These are phyloP conservation scores for Scylla paramamosain DNA, from an alignment of 1,140 invertebrate species.

Conservation along the genomic window DNA sequence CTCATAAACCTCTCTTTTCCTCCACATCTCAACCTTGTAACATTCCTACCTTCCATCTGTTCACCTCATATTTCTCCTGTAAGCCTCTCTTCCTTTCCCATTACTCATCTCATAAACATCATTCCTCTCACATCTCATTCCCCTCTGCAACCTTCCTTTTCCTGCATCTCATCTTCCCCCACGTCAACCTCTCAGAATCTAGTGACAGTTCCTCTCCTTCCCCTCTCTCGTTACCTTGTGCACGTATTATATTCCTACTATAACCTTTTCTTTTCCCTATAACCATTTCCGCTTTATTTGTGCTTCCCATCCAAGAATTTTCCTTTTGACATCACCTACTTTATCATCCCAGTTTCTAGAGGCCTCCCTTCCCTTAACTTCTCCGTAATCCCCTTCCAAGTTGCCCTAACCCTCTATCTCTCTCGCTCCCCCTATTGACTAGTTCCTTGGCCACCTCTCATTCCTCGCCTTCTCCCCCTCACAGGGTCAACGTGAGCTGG, in stretches of 20 bases:
- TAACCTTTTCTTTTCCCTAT: background rate
- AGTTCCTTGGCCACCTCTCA: background rate
- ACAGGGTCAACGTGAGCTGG: slow-evolving; percentile 87
- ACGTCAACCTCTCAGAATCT: background rate
- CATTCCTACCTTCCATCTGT: too few species aligned
- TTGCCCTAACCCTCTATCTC: background rate
- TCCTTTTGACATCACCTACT: too few species aligned
- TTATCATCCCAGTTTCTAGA: too few species aligned
- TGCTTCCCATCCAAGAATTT: background rate
- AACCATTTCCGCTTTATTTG: background rate
- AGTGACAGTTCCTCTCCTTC: background rate
- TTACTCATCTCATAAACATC: too few species aligned
- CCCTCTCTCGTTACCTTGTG: background rate
- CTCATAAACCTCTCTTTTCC: background rate
- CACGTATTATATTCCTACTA: background rate
- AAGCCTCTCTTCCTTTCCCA: too few species aligned
- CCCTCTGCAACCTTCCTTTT: background rate
- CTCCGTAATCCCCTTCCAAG: background rate
- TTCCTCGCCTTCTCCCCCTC: background rate
- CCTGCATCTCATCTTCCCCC: background rate
- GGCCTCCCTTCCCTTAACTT: background rate
- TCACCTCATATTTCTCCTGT: too few species aligned
- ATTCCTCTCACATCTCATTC: background rate
- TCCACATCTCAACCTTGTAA: background rate
- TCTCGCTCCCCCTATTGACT: background rate